A percentile compares a stretch with the other conserved stretches of the same genome.
phyloP scores from a whole-genome alignment of 1,140 invertebrate species.

The Ceratosolen solmsi region DNA sequence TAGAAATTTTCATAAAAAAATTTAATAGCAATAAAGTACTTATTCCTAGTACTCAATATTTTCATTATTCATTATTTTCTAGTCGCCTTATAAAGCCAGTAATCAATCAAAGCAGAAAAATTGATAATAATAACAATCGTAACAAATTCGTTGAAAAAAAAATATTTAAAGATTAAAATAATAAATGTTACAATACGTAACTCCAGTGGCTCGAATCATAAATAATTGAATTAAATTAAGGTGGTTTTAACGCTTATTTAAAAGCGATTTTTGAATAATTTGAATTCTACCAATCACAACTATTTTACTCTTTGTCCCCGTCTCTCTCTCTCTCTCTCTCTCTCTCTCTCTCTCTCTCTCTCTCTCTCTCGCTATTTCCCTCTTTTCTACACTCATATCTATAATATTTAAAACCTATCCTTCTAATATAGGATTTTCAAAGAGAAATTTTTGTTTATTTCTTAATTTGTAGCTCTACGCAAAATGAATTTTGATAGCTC shows the following conservation, averaged over 20 bases:
- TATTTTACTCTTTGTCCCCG: background rate
- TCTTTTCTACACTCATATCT: background rate
- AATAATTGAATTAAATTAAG: background rate
- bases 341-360: background rate
- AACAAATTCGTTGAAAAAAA: conserved; percentile 14
- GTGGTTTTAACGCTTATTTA: background rate
- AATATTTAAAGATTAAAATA: too few relatives aligned
- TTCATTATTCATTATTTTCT: conserved; percentile 3
- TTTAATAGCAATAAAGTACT: conserved; percentile 15
- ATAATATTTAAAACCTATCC: background rate
- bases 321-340: background rate
- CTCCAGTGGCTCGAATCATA: background rate
- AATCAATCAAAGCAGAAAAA: background rate
- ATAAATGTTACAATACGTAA: background rate
- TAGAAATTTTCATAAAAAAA: conserved; percentile 15
- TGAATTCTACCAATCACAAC: too few relatives aligned
- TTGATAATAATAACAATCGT: background rate
- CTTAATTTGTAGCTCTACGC: background rate
- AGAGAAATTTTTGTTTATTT: background rate
- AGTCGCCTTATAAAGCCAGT: background rate
- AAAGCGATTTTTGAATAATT: too few relatives aligned
- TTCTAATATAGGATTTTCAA: background rate
- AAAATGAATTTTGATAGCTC: too few relatives aligned
- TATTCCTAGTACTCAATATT: background rate
- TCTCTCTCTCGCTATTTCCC: background rate